Evolutionary conservation across 2,113 vertebrate species (phyloP).

Genomic region (Puntigrus tetrazona): DNA sequence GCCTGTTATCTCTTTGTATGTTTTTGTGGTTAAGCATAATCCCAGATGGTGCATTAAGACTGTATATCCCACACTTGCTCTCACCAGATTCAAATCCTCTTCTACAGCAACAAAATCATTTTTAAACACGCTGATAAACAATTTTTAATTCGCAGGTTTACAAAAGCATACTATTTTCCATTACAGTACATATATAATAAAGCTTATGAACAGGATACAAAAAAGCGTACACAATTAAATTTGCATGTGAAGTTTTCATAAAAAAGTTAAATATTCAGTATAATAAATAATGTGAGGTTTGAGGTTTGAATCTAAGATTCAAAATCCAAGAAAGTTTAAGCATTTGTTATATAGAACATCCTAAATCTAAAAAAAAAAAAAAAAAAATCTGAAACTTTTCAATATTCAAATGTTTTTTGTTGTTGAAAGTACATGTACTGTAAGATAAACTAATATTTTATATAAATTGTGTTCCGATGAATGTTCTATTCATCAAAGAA

Average conservation of each 20-base stretch:
- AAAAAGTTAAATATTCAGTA: neutral
- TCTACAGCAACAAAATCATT: neutral
- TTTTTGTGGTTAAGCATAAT: conserved; percentile 6
- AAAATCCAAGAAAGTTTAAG: neutral
- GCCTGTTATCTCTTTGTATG: conserved; percentile 8
- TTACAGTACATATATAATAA: neutral
- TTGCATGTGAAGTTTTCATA: neutral
- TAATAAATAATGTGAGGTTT: neutral
- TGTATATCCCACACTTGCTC: neutral
- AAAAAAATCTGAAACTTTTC: neutral
- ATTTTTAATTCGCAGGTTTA: neutral
- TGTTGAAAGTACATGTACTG: neutral
- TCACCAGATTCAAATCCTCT: neutral
- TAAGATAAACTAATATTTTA: neutral
- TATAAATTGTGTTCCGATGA: neutral
- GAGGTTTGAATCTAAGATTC: neutral
- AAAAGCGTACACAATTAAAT: neutral
- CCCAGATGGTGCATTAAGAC: conserved; percentile 21
- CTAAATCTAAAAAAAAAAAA: neutral
- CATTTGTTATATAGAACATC: neutral
- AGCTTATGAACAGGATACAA: neutral
- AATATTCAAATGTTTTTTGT: neutral
- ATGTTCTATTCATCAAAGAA: neutral
- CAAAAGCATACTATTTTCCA: neutral
- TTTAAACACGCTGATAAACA: neutral